Evolutionary conservation across 2,888 invertebrate species (phyloP).

Genomic region (Actias luna): DNA sequence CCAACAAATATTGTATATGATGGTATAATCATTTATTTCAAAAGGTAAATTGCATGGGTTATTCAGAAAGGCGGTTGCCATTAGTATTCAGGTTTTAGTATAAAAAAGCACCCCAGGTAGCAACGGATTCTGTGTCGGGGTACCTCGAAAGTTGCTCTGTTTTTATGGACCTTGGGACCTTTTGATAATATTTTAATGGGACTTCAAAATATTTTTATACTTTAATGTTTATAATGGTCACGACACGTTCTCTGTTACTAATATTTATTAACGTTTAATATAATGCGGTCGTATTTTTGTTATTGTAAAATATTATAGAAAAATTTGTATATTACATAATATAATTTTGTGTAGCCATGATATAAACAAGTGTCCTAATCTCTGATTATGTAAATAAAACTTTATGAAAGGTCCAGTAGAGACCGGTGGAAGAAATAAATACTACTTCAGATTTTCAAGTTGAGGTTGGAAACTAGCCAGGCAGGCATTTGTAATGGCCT

Average conservation of each 20-base stretch:
- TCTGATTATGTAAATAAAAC: neutral
- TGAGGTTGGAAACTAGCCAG: neutral
- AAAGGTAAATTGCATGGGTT: neutral
- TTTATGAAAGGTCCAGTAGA: neutral
- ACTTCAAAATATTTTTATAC: constrained; percentile 4
- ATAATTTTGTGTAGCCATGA: no score
- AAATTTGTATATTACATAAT: no score
- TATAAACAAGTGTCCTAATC: no score
- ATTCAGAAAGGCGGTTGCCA: neutral
- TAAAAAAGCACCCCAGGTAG: constrained; percentile 11
- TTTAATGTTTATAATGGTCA: neutral
- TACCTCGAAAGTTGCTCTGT: constrained; percentile 4
- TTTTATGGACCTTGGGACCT: constrained; percentile 9
- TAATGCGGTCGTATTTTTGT: neutral
- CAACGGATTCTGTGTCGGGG: constrained; percentile 9
- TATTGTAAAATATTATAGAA: no score
- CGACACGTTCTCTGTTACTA: neutral
- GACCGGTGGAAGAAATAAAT: neutral
- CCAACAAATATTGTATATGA: neutral
- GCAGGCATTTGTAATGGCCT: no score
- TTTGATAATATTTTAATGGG: constrained; percentile 10
- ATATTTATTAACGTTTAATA: neutral
- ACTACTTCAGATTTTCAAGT: neutral
- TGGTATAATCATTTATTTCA: neutral
- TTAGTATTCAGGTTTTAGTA: constrained; percentile 3